These are phyloP conservation scores for Oryzias celebensis DNA, from an alignment of 2,113 vertebrate genomes.

Conservation along the genomic window DNA sequence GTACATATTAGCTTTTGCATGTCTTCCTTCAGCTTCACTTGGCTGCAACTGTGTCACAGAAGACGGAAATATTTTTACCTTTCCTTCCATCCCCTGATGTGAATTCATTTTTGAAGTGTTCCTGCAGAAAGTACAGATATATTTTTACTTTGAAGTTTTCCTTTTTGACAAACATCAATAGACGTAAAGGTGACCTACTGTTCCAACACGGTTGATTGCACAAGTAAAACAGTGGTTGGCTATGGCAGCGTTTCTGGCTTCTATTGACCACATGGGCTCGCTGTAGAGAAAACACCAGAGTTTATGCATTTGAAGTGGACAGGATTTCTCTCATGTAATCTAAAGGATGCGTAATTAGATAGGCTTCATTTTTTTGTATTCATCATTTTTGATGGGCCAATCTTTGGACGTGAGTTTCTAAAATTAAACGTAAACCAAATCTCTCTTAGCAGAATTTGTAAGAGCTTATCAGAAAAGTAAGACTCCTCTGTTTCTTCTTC, in stretches of 20 bases:
- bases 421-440: too few species aligned
- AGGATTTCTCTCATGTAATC: neutral
- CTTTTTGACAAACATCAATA: neutral
- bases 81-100: conserved; percentile 92
- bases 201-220: conserved; percentile 93
- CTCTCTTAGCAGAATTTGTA: too few species aligned
- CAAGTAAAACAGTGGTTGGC: conserved; percentile 96
- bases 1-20: too few species aligned
- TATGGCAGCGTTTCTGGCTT: conserved; percentile 94
- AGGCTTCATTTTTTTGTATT: too few species aligned
- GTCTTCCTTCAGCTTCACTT: neutral
- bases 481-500: too few species aligned
- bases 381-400: too few species aligned
- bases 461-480: too few species aligned
- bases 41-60: neutral
- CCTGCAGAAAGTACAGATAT: conserved; percentile 72
- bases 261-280: conserved; percentile 92
- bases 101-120: conserved; percentile 89
- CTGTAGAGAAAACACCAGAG: conserved; percentile 66
- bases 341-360: too few species aligned
- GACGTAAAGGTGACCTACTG: conserved; percentile 70
- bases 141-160: rapidly evolving
- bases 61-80: conserved; percentile 72
- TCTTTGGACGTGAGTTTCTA: too few species aligned
- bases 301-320: neutral